Base-by-base conservation (phyloP, 2,797 vertebrate genomes). In the Eulemur coronatus region DNA sequence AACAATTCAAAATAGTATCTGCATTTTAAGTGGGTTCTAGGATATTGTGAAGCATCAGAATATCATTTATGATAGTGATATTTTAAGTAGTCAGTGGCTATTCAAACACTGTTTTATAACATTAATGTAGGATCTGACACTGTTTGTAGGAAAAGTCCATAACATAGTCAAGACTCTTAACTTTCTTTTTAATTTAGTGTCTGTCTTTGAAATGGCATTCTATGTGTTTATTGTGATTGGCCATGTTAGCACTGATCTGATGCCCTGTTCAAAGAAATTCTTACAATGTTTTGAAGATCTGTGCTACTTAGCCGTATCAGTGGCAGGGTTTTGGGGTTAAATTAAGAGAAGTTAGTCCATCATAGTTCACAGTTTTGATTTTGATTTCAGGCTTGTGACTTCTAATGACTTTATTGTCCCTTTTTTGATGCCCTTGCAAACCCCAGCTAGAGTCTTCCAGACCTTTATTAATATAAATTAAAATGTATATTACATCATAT, bases 121-220 rank as follows among this genome's bases (percentile, higher is more conserved):
- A 55, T 82, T 84, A 76, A 84, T 30, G 1, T 30, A 26, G 46
- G 55, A 2, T 75, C n/a, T 89, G 55, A 65, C 13, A 28, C 20
- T 78, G 17, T 55, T 55, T 85, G 46, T 63, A 70, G n/a, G 79
- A 88, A 52, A 94, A 89, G 43, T 65, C 24, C 28, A 24, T 76
- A 92, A 35, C 79, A 61, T 82, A 87, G 91, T 6, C n/a, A 75
- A 81, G 26, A 81, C 43, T 61, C 26, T 81, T 92, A 61, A 76
- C 35, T 95, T 95, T 87, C 38, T 30, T 84, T 89, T 87, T 87
- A 78, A 78, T 97, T 81, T 75, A 63, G 28, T 59, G 10, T 67
- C 80, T 84, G 84, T 5, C n/a, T 94, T 95, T 93, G 73, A 95
- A 85, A 72, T 87, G 57, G 46, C 24, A 72, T 95, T 96, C 57